These are phyloP conservation scores for Corythornis cristatus DNA, from an alignment of 2,113 vertebrate genomes.

Conservation along the genomic window DNA sequence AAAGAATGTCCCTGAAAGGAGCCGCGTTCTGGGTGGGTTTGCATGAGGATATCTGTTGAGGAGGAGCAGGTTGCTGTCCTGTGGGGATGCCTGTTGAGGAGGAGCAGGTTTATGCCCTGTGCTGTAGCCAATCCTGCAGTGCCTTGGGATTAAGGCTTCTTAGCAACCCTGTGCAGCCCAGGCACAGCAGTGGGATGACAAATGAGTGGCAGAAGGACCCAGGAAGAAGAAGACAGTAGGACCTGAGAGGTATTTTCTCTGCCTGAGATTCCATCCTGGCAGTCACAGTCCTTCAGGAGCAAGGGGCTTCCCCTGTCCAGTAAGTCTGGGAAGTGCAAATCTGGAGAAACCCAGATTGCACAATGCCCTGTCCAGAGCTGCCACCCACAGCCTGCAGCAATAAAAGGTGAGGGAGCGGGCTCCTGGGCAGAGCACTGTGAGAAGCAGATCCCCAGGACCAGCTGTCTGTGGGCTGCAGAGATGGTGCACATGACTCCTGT, in stretches of 20 bases:
- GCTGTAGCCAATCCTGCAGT: accelerated
- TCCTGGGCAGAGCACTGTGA: neutral
- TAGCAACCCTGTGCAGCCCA: accelerated
- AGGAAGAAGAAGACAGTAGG: too few relatives aligned
- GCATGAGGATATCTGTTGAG: neutral
- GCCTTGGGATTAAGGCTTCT: accelerated
- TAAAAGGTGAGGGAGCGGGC: neutral
- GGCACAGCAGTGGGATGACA: accelerated
- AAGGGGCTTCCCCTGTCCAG: too few relatives aligned
- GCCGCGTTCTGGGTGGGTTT: accelerated
- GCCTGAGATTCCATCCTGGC: accelerated
- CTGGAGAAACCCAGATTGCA: neutral
- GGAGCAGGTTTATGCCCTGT: accelerated
- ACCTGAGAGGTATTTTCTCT: neutral
- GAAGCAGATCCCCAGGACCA: neutral
- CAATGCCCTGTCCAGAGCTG: neutral
- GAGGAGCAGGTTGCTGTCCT: neutral
- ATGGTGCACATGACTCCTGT: neutral
- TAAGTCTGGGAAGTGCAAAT: neutral
- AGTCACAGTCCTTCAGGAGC: too few relatives aligned
- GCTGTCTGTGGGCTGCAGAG: neutral
- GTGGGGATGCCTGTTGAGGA: accelerated
- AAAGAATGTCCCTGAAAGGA: neutral
- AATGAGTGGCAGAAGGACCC: neutral
- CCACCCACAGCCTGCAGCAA: neutral